Conservation (phyloP, 2,888 invertebrate genomes). For the Eutolmus rufibarbis region DNA sequence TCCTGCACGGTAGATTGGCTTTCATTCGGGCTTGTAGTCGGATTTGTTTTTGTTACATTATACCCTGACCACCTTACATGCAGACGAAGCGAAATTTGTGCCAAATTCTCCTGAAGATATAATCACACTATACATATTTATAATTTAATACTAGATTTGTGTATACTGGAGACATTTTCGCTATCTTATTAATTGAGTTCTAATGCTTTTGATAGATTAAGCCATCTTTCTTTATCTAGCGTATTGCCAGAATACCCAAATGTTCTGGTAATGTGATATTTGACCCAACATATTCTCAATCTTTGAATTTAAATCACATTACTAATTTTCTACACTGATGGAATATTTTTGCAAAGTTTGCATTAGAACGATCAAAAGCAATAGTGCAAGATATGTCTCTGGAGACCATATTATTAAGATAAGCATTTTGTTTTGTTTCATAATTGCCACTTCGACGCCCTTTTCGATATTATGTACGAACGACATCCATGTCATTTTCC, state of each 20-base stretch:
- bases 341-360: too few relatives aligned
- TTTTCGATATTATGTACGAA: not conserved
- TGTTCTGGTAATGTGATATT: too few relatives aligned
- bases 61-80: not conserved
- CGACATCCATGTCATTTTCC: not conserved
- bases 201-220: too few relatives aligned
- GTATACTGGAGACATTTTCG: not conserved
- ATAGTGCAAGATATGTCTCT: not conserved
- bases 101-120: not conserved
- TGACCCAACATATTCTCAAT: too few relatives aligned
- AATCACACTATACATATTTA: too few relatives aligned
- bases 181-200: not conserved
- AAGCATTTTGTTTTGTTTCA: not conserved
- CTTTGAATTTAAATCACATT: too few relatives aligned
- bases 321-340: too few relatives aligned
- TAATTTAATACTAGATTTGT: not conserved
- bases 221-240: too few relatives aligned
- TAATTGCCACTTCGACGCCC: slow-evolving; percentile 1
- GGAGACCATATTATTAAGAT: not conserved
- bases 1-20: not conserved
- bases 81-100: not conserved
- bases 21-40: not conserved
- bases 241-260: too few relatives aligned
- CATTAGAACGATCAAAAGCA: not conserved
- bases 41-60: not conserved